These are phyloP conservation scores for Apis florea DNA, from an alignment of 1,140 invertebrate species.

Conservation along the genomic window DNA sequence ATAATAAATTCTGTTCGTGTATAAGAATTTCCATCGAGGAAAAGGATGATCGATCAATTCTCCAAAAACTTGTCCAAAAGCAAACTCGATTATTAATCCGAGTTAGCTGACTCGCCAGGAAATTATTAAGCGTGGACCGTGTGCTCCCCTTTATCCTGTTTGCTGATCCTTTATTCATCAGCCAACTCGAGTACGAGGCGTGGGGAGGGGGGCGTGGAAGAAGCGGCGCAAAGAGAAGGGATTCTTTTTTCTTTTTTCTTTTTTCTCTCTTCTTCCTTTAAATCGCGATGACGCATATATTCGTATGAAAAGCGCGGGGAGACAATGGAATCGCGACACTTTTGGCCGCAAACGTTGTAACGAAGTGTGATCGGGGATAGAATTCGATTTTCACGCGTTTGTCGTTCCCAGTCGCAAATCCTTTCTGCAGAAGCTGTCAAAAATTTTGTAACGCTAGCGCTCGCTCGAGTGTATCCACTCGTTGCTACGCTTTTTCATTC, in stretches of 20 bases:
- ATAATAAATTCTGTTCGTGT: too few relatives aligned
- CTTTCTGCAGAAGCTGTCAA: background rate
- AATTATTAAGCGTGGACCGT: background rate
- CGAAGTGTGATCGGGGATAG: background rate
- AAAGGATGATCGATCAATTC: background rate
- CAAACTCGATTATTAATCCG: background rate
- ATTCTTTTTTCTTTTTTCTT: background rate
- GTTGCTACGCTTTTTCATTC: background rate
- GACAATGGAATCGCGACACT: background rate
- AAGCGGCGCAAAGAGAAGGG: background rate
- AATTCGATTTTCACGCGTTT: background rate
- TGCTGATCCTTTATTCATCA: constrained; percentile 34
- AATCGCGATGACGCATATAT: background rate
- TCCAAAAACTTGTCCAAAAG: too few relatives aligned
- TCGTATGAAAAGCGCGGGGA: too few relatives aligned
- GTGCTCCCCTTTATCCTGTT: constrained; percentile 14
- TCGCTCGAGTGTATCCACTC: background rate
- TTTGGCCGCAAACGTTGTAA: background rate
- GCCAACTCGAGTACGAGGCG: background rate
- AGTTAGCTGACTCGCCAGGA: constrained; percentile 8
- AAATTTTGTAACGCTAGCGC: background rate
- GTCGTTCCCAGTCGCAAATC: background rate
- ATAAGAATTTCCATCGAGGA: too few relatives aligned
- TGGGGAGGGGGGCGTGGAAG: background rate
- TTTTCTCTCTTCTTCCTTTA: background rate